Evolutionary conservation across 1,140 invertebrate species (phyloP).

Genomic region (Penaeus japonicus): DNA sequence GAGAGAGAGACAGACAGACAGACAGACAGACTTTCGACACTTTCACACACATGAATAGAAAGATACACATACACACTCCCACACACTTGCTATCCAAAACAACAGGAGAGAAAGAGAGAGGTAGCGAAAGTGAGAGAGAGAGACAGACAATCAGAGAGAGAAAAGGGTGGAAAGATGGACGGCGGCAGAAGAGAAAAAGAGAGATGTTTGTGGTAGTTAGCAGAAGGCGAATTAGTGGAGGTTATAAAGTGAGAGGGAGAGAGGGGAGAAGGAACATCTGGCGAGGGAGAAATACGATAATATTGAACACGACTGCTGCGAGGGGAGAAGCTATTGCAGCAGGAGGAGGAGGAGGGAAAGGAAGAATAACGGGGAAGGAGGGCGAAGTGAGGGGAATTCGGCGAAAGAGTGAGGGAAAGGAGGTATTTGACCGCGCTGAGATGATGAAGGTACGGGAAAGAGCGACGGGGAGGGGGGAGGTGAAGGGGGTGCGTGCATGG

Average conservation of each 20-base stretch:
- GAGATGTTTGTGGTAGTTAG: neutral
- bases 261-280: too few species aligned
- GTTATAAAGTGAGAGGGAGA: too few species aligned
- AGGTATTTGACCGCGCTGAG: too few species aligned
- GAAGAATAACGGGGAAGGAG: neutral
- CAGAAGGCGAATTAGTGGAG: neutral
- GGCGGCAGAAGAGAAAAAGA: neutral
- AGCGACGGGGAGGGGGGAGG: too few species aligned
- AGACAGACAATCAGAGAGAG: neutral
- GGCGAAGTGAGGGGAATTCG: neutral
- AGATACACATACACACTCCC: neutral
- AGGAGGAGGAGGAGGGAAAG: neutral
- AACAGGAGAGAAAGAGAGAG: neutral
- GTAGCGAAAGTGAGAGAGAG: neutral
- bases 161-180: neutral
- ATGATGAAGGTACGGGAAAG: too few species aligned
- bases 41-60: too few species aligned
- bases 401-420: too few species aligned
- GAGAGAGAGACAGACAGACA: neutral
- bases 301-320: neutral
- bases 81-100: neutral
- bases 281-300: neutral
- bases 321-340: neutral
- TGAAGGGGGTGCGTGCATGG: too few species aligned
- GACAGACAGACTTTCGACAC: neutral